Evolutionary conservation across 2,888 invertebrate species (phyloP).

Genomic region (Machimus rusticus): DNA sequence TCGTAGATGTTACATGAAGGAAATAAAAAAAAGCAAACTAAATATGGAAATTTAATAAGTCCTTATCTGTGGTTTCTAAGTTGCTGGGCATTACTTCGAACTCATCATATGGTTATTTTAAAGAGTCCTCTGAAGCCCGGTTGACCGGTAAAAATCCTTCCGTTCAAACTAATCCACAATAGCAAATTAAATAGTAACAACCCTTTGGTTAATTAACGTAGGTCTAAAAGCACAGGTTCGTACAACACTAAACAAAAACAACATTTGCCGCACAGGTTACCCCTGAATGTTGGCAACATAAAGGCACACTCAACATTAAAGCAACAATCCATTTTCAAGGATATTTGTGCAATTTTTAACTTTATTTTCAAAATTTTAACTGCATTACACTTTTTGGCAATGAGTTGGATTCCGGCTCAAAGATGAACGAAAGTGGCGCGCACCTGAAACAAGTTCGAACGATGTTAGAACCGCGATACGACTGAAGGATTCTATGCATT

Average conservation of each 20-base stretch:
- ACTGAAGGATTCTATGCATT: background rate
- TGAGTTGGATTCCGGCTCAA: background rate
- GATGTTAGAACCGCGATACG: background rate
- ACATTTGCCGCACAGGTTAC: background rate
- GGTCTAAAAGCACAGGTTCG: background rate
- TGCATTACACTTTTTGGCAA: background rate
- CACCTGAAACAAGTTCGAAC: background rate
- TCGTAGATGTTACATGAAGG: background rate
- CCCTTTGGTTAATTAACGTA: background rate
- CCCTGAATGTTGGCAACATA: background rate
- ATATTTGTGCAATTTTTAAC: background rate
- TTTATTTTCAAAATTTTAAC: background rate
- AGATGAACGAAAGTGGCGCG: background rate
- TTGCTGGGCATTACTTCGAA: background rate
- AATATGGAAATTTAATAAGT: background rate
- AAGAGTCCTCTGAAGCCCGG: background rate
- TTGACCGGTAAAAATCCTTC: background rate
- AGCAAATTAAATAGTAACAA: background rate
- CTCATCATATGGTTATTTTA: background rate
- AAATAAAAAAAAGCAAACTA: background rate
- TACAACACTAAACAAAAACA: background rate
- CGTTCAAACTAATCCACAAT: background rate
- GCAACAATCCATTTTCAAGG: background rate
- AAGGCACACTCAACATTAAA: background rate
- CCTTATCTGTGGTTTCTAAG: background rate